A percentile compares a stretch with the other conserved stretches of the same genome.
phyloP scores from a whole-genome alignment of 2,888 invertebrate species.

The Cryptocephalus primarius region DNA sequence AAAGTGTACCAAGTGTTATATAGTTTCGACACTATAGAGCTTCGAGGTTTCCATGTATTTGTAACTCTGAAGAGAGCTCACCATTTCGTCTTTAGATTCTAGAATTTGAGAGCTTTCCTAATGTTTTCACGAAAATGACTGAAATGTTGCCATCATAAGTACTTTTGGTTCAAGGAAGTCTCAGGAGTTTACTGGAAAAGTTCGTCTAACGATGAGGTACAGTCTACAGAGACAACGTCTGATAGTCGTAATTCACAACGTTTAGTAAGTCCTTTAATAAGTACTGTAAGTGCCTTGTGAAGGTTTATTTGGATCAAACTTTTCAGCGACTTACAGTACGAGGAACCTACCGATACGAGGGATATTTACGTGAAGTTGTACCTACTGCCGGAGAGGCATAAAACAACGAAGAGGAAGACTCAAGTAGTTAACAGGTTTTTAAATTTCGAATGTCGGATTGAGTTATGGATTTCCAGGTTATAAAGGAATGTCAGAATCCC shows the following conservation, averaged over 20 bases:
- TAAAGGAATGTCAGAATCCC: slow-evolving; percentile 82
- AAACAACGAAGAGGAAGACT: slow-evolving; percentile 79
- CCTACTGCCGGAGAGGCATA: slow-evolving; percentile 69
- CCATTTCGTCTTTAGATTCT: too few relatives aligned
- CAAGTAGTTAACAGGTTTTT: slow-evolving; percentile 40
- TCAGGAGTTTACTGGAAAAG: slow-evolving; percentile 31
- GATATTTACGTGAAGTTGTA: slow-evolving; percentile 87
- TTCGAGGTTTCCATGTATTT: too few relatives aligned
- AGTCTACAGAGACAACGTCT: slow-evolving; percentile 72
- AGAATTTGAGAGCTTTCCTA: too few relatives aligned
- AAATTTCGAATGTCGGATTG: too few relatives aligned
- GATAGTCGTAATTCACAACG: slow-evolving; percentile 74
- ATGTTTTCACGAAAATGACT: too few relatives aligned
- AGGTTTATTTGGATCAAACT: slow-evolving; percentile 14
- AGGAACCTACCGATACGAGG: slow-evolving; percentile 72
- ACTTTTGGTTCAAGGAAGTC: slow-evolving; percentile 5
- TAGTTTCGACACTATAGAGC: too few relatives aligned
- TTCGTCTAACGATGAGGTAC: slow-evolving; percentile 76
- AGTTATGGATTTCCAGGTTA: slow-evolving; percentile 36
- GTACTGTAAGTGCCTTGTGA: too few relatives aligned
- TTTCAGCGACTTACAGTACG: slow-evolving; percentile 64
- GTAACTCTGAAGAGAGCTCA: too few relatives aligned
- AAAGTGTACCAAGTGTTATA: too few relatives aligned
- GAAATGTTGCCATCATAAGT: too few relatives aligned
- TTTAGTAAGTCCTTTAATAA: slow-evolving; percentile 53